Percentiles rank a stretch among this genome's conserved stretches.
These are phyloP conservation scores for Idaea straminata DNA, from an alignment of 2,888 invertebrate species.

Conservation along the genomic window DNA sequence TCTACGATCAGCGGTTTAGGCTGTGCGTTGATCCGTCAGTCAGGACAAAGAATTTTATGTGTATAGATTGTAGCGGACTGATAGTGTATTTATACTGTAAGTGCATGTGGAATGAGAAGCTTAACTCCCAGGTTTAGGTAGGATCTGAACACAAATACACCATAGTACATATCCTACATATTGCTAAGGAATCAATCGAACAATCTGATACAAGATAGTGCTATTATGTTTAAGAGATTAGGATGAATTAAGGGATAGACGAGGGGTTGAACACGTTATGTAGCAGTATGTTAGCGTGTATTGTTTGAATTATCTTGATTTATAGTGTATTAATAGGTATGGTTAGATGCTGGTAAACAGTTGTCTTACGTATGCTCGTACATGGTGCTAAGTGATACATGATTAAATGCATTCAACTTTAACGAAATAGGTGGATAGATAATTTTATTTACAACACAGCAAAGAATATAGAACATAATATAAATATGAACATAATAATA, in stretches of 20 bases:
- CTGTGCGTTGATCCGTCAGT: too few relatives aligned
- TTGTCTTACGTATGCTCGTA: neutral
- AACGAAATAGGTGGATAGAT: neutral
- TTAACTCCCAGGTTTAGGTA: slow-evolving; percentile 41
- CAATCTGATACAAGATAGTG: slow-evolving; percentile 32
- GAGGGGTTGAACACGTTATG: slow-evolving; percentile 8
- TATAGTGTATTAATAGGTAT: neutral
- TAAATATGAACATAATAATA: too few relatives aligned
- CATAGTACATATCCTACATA: slow-evolving; percentile 23
- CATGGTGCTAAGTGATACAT: neutral
- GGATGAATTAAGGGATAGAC: slow-evolving; percentile 16
- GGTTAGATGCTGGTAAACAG: neutral
- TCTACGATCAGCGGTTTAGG: too few relatives aligned
- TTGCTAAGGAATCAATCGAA: slow-evolving; percentile 32
- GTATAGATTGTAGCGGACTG: too few relatives aligned
- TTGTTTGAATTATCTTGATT: slow-evolving; percentile 1
- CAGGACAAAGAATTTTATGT: too few relatives aligned
- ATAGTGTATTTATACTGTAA: too few relatives aligned
- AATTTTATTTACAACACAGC: too few relatives aligned
- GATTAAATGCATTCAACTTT: neutral
- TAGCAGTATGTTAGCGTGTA: neutral
- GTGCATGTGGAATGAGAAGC: slow-evolving; percentile 59
- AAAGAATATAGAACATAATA: too few relatives aligned
- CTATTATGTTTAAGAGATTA: slow-evolving; percentile 34
- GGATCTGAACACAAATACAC: slow-evolving; percentile 37